phyloP scores from a whole-genome alignment of 2,797 vertebrate species.

The Vireo griseus region DNA sequence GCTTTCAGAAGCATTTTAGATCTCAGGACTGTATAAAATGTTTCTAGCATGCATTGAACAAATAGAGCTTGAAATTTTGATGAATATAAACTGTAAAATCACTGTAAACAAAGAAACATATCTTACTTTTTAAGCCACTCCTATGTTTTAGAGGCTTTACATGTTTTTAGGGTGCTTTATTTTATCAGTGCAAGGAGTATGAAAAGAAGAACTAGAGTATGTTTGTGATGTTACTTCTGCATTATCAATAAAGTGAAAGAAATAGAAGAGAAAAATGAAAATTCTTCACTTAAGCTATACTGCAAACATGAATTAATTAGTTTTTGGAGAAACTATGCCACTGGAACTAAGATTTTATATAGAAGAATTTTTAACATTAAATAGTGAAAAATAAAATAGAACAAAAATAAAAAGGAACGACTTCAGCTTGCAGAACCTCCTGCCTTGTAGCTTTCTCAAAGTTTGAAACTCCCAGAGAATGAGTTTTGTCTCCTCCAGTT shows the following conservation, averaged over 20 bases:
- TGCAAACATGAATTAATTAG: not conserved
- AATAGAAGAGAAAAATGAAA: not conserved
- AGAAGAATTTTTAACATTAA: not conserved
- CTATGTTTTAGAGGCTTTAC: not conserved
- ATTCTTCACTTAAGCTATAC: not conserved
- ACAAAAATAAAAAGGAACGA: not conserved
- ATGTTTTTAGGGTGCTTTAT: not conserved
- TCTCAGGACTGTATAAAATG: not conserved
- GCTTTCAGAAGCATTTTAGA: not conserved
- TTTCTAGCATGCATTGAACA: not conserved
- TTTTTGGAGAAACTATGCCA: not conserved
- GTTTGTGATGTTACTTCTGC: not conserved
- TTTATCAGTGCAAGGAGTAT: not conserved
- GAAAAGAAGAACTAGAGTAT: not conserved
- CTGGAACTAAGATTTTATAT: not conserved
- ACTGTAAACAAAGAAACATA: not conserved
- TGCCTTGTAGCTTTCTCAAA: not conserved
- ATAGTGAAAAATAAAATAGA: not conserved
- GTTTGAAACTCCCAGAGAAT: not conserved
- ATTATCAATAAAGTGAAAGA: not conserved
- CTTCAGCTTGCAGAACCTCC: not conserved
- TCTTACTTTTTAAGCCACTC: not conserved
- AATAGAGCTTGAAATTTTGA: not conserved
- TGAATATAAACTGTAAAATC: not conserved
- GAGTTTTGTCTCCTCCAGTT: not conserved